Evolutionary conservation across 2,797 vertebrate species (phyloP).

Genomic region (Catostomus latipinnis): DNA sequence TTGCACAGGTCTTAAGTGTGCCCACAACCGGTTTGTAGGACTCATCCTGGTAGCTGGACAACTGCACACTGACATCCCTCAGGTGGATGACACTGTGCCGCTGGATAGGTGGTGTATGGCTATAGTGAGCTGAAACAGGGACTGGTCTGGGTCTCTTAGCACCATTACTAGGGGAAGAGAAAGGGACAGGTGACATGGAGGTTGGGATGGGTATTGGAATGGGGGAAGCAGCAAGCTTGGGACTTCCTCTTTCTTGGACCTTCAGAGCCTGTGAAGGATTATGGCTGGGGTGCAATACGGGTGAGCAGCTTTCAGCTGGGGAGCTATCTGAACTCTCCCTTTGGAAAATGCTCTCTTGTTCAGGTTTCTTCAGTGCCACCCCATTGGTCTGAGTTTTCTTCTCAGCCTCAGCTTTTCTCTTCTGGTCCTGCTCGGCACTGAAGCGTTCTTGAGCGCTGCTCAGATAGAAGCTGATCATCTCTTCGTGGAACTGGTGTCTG

Average conservation of each 20-base stretch:
- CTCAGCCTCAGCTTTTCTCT: conserved; percentile 82
- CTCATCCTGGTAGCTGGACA: conserved; percentile 89
- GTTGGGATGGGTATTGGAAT: conserved; percentile 68
- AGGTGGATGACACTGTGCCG: conserved; percentile 96
- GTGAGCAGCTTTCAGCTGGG: conserved; percentile 89
- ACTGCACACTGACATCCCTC: conserved; percentile 88
- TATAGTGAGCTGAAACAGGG: conserved; percentile 90
- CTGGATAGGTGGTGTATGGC: conserved; percentile 93
- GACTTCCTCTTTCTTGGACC: conserved; percentile 88
- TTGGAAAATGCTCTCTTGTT: conserved; percentile 82
- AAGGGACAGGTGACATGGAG: conserved; percentile 69
- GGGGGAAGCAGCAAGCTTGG: conserved; percentile 75
- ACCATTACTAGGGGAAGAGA: conserved; percentile 86
- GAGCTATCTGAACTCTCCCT: conserved; percentile 86
- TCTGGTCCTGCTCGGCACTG: conserved; percentile 95
- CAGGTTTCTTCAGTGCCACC: conserved; percentile 74
- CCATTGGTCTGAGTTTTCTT: conserved; percentile 75
- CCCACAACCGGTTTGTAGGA: conserved; percentile 89
- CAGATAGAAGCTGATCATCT: conserved; percentile 98
- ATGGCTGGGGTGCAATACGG: conserved; percentile 87
- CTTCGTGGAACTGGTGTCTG: conserved; percentile 97
- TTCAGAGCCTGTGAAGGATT: conserved; percentile 86
- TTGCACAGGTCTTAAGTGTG: conserved; percentile 93
- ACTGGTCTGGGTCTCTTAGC: conserved; percentile 81
- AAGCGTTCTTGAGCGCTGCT: conserved; percentile 97